Base-by-base conservation (phyloP, 2,888 invertebrate species). In the Volucella bombylans region DNA sequence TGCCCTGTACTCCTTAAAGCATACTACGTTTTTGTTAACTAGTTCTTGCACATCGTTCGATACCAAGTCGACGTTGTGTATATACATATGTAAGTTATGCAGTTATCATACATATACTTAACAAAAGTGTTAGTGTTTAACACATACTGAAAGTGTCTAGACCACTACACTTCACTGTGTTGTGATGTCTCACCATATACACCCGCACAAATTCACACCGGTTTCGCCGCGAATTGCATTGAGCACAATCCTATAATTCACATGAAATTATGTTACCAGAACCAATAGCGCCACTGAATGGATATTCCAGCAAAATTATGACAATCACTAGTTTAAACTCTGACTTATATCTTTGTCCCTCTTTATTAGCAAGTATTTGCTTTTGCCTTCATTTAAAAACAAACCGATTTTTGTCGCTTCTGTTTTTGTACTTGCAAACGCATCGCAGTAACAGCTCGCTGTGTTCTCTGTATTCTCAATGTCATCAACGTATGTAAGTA, bases 21-120 rank as follows among this genome's bases (percentile, higher is more conserved):
- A 11, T 0, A 14, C 6, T 39, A 11, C 41, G 10, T 62, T 61
- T 14, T 23, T 45, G 3, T 52, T 52, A 0, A 61, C 55, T 10
- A 4, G 14, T 3, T n/a, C 38, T 47, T 64, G 73, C 4, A 73
- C 38, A 11, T 54, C 73, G 39, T n/a, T 62, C 3, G 64, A 6
- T 18, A 39, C 55, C 2, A 55, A 11, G 49, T 73, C 62, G 2
- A 73, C 47, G 8, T 64, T 73, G 39, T 64, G 73, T 55, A 73
- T 62, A 11, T 62, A 72, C 52, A 18, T 18, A 18, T 18, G 18
- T 1, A 18, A 1, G 8, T 12, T 1, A 71, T 23, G 31, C 61
- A 71, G 31, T 69, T 38, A 45, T 69, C 47, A 47, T 47, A 69
- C 11, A 67, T 61, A 49, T 14, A 39, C 1, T 6, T 64, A 10